Conservation (phyloP, 2,888 invertebrate genomes). For the Calameuta filiformis region DNA sequence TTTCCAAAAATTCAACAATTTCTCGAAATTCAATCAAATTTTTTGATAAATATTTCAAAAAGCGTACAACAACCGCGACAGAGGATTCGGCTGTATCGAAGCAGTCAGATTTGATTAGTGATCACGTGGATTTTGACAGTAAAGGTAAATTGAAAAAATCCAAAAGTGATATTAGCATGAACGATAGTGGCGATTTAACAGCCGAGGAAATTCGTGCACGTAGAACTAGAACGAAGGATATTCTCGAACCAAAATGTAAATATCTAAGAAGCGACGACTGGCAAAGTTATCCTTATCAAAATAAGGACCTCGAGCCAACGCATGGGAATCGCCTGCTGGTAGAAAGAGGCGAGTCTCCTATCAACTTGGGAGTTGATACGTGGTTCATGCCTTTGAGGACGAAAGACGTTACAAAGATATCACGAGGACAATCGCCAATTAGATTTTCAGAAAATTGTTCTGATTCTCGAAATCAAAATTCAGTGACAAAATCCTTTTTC, state of each 20-base stretch:
- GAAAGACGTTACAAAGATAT: not conserved
- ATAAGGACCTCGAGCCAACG: not conserved
- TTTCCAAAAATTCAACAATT: not conserved
- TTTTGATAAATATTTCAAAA: not conserved
- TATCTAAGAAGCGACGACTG: not conserved
- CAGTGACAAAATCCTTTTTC: not conserved
- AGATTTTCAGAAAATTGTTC: not conserved
- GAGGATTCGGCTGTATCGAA: not conserved
- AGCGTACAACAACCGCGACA: not conserved
- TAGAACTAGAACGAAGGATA: not conserved
- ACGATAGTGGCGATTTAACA: not conserved
- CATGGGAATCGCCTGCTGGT: not conserved
- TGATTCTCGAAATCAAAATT: not conserved
- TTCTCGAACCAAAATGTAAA: not conserved
- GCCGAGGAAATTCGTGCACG: not conserved
- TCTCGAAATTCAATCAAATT: not conserved
- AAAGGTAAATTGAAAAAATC: not conserved
- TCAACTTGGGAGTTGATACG: not conserved
- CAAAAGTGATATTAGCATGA: not conserved
- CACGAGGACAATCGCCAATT: not conserved
- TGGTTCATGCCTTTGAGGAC: not conserved
- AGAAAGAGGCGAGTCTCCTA: not conserved
- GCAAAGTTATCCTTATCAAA: not conserved
- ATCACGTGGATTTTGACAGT: no score
- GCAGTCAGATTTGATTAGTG: not conserved